Conservation (phyloP, 2,888 invertebrate species). For the Meloe dianella region DNA sequence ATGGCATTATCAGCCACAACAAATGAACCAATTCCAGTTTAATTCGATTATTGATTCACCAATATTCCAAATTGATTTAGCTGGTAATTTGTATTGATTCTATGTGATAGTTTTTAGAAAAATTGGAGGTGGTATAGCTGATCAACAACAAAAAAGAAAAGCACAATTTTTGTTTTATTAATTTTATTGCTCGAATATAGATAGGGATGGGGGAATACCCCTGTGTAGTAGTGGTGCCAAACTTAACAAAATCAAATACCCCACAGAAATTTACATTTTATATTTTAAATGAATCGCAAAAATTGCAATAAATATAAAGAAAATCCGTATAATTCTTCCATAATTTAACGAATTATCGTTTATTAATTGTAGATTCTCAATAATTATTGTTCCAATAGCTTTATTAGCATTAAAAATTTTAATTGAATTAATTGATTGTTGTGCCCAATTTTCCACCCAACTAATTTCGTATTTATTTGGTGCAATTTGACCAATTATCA, state of each 20-base stretch:
- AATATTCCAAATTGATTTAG: constrained; percentile 30
- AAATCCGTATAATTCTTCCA: background rate
- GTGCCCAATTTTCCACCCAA: background rate
- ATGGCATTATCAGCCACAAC: constrained; percentile 66
- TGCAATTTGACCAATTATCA: background rate
- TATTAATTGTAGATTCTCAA: background rate
- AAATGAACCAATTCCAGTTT: constrained; percentile 55
- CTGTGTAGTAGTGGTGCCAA: background rate
- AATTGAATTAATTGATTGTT: background rate
- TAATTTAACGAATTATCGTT: background rate
- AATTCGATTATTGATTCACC: constrained; percentile 32
- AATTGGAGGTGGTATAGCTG: background rate
- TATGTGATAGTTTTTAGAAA: constrained; percentile 35
- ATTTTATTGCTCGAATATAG: background rate
- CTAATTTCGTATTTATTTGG: background rate
- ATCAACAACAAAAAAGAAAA: background rate
- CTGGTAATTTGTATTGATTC: constrained; percentile 44
- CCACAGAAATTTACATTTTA: background rate
- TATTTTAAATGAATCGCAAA: background rate
- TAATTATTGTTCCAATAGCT: background rate
- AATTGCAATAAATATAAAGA: background rate
- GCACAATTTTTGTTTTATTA: no score
- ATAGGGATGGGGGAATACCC: background rate
- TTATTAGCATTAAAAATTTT: background rate
- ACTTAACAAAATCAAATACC: background rate